Evolutionary conservation across 2,797 vertebrate species (phyloP), one percentile per base, ranked within the genome.

Genomic region (Emydoidea blandingii): DNA sequence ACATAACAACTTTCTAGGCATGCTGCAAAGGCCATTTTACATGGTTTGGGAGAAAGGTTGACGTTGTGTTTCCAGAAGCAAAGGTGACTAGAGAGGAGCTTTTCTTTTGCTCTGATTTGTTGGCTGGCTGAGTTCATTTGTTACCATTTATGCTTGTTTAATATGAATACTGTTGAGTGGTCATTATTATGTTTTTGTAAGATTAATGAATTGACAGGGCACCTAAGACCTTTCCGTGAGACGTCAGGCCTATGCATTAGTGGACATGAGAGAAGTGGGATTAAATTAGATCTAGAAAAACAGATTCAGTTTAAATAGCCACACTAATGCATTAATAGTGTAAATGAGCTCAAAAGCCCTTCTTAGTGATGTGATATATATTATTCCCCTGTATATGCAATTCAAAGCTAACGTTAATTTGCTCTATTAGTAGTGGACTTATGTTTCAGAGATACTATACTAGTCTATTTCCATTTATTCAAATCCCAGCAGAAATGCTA

Each of bases 51-150:
- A 10, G 19, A 80, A 25, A 85, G 86, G 14, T 84, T 88, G 59
- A 84, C 27, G 86, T 79, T 81, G 25, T 3, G 5, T 83, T 95
- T 93, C 65, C 41, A 56, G 76, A 85, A 5, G 76, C 16, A 49
- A 23, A 49, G 44, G 25, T 47, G 44, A 16, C 25, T 49, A 62
- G 12, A 2, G 23, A 23, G 34, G 3, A 8, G 34, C 79, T 78
- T 78, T 31, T 85, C 16, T 8, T 41, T 86, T 85, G 59, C 90
- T 83, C n/a, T 16, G 18, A 25, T 88, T 78, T 83, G 81, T 54
- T 94, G 5, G 10, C 85, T 90, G 91, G 19, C 29, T 81, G 3
- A 37, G 8, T 72, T 81, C 85, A 10, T 83, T 53, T 44, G 4
- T 59, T 2, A 52, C 54, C 41, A 76, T 10, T 57, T 81, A 5